Evolutionary conservation across 1,140 invertebrate species (phyloP), one percentile per base, ranked within the genome.

Genomic region (Sipha flava): DNA sequence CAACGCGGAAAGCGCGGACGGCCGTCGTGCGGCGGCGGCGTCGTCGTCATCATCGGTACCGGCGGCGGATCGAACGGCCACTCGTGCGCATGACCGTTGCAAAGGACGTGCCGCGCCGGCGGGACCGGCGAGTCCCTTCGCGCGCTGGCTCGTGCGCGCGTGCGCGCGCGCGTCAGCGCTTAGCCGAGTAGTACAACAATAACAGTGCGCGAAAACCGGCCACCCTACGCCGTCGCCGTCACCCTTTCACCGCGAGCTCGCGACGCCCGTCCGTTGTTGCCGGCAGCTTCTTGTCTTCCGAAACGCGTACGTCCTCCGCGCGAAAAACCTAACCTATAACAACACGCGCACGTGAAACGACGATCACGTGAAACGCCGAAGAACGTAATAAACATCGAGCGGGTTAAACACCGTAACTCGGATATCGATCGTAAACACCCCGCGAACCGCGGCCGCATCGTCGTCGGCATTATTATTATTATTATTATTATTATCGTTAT

Each of bases 51-150:
- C n/a, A n/a, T n/a, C n/a, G n/a, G n/a, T n/a, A n/a, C n/a, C 45
- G 34, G 49, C 52, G 72, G 73, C 73, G 52, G 73, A 77, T 77
- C 73, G 73, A 77, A 77, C 73, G 34, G 73, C 49, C 7, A 16
- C 2, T 23, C 23, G 73, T 77, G 73, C 73, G 73, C 73, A 77
- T 77, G 73, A 77, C 73, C 49, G 49, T 77, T 77, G 73, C 73
- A 77, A 77, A 77, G 73, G 72, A 77, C 73, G 52, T 57, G 52
- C 52, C 52, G 34, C 7, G 23, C 43, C 73, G 10, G 18, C 62
- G 64, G 34, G 34, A 64, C n/a, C n/a, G 18, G 57, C 57, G 31
- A 29, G 64, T 43, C 64, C 64, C 64, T 34, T 6, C 12, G 31
- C 16, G 54, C 34, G 34, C 29, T 9, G n/a, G 31, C 47, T 4